Percentiles rank a stretch among this genome's conserved stretches.
phyloP scores from a whole-genome alignment of 1,140 invertebrate genomes.

The Papilio machaon region DNA sequence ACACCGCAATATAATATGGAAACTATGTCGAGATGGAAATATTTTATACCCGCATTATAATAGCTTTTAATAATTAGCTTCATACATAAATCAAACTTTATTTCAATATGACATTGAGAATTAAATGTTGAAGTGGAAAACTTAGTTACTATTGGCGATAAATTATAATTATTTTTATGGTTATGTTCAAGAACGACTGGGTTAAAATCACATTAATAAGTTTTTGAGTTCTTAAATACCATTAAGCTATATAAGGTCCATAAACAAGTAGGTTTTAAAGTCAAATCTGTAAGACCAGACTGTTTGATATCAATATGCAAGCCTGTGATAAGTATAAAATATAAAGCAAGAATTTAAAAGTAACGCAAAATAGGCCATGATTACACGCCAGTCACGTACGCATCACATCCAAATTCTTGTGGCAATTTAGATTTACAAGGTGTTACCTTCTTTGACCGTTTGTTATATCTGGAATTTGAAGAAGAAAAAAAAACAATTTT shows the following conservation, averaged over 20 bases:
- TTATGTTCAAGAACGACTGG: background rate
- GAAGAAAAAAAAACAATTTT: constrained; percentile 40
- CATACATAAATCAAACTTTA: constrained; percentile 32
- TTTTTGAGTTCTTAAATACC: background rate
- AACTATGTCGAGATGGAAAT: background rate
- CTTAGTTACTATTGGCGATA: constrained; percentile 13
- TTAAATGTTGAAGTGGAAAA: constrained; percentile 33
- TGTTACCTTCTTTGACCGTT: constrained; percentile 43
- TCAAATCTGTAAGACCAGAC: background rate
- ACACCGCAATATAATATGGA: background rate
- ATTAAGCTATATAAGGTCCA: background rate
- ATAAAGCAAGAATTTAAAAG: background rate
- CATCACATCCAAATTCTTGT: constrained; percentile 8
- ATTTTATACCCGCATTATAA: constrained; percentile 4
- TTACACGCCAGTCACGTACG: constrained; percentile 26
- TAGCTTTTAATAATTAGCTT: constrained; percentile 20
- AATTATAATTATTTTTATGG: constrained; percentile 27
- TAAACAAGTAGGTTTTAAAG: background rate
- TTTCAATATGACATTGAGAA: constrained; percentile 33
- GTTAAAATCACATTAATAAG: background rate
- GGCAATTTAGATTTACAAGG: constrained; percentile 37
- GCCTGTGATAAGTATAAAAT: constrained; percentile 19
- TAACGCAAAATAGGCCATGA: constrained; percentile 23
- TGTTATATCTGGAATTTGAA: constrained; percentile 45
- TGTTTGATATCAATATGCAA: constrained; percentile 19